Evolutionary conservation across 2,113 vertebrate species (phyloP).

Genomic region (Coturnix japonica): DNA sequence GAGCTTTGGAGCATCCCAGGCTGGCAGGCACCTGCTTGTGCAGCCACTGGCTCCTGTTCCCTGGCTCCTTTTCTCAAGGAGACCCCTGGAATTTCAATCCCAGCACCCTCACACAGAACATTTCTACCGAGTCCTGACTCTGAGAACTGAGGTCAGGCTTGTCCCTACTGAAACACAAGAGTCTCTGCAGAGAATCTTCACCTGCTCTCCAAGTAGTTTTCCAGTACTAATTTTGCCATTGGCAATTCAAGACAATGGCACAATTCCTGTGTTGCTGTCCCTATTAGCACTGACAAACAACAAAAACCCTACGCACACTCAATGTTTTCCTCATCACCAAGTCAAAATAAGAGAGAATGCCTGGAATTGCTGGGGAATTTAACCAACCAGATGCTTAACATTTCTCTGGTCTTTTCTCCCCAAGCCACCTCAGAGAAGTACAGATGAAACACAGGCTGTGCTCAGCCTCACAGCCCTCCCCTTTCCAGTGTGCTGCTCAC

Average conservation of each 20-base stretch:
- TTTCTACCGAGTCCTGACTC: slow-evolving; percentile 11
- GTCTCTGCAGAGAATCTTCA: background rate
- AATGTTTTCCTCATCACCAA: background rate
- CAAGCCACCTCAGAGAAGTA: background rate
- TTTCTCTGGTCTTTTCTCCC: slow-evolving; percentile 41
- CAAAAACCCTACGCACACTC: background rate
- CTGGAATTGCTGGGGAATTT: slow-evolving; percentile 45
- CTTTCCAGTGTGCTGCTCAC: background rate
- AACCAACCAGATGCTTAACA: slow-evolving; percentile 29
- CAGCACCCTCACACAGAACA: background rate
- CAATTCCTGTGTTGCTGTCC: background rate
- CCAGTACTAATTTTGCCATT: slow-evolving; percentile 2
- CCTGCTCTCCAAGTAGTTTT: background rate
- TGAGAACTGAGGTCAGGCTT: background rate
- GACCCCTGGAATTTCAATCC: background rate
- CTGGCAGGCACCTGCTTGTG: background rate
- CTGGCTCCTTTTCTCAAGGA: background rate
- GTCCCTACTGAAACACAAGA: slow-evolving; percentile 13
- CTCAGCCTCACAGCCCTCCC: background rate
- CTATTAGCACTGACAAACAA: background rate
- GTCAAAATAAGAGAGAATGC: slow-evolving; percentile 42
- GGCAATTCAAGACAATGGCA: background rate
- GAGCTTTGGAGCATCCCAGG: background rate
- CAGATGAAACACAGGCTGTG: background rate
- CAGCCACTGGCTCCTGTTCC: fast-evolving